Evolutionary conservation across 2,888 invertebrate species (phyloP).

Genomic region (Sesamia inferens): DNA sequence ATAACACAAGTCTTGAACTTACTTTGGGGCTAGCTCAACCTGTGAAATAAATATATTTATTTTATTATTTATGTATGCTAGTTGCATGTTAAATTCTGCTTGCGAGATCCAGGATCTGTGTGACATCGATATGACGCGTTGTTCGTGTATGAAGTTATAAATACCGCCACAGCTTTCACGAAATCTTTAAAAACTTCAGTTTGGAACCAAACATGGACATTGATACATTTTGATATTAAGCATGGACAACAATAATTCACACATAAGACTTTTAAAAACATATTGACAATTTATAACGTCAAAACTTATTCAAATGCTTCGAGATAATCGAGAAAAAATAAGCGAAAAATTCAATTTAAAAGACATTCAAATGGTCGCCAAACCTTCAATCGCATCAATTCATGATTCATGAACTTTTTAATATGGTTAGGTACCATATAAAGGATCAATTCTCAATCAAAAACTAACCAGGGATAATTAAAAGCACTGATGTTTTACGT

Average conservation of each 20-base stretch:
- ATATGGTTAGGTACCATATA: conserved; percentile 13
- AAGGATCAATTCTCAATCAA: conserved; percentile 14
- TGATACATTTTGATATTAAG: background rate
- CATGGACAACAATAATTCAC: background rate
- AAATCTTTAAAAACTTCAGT: background rate
- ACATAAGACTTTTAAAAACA: background rate
- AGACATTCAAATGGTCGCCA: conserved; percentile 2
- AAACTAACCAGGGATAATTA: conserved; percentile 40
- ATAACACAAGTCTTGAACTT: no score
- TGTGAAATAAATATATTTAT: no score
- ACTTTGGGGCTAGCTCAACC: no score
- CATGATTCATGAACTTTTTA: conserved; percentile 26
- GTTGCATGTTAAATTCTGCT: no score
- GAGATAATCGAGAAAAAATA: background rate
- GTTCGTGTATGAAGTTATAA: no score
- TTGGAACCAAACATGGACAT: background rate
- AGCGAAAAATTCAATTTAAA: background rate
- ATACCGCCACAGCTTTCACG: no score
- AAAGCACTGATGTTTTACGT: background rate
- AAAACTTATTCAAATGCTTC: background rate
- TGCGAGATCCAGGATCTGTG: no score
- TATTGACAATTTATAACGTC: background rate
- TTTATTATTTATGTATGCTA: no score
- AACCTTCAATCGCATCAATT: background rate
- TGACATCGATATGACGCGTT: no score